Percentiles rank a stretch among this genome's conserved stretches.
These are phyloP conservation scores for Orussus abietinus DNA, from an alignment of 1,140 invertebrate species.

Conservation along the genomic window DNA sequence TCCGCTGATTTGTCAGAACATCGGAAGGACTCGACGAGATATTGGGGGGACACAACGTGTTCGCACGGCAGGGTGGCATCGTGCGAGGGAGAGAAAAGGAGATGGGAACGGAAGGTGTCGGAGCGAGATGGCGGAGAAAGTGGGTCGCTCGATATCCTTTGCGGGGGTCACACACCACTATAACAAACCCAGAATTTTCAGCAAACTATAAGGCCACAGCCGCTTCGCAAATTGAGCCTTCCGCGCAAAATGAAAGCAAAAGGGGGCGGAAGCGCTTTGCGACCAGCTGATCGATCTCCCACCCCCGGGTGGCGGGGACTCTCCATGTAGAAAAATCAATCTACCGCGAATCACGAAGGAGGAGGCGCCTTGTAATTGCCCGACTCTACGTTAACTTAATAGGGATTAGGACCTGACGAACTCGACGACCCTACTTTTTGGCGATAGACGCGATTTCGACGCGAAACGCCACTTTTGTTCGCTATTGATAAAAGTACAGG, in stretches of 20 bases:
- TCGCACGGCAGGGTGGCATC: constrained; percentile 17
- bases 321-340: constrained; percentile 2
- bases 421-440: too few relatives aligned
- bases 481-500: too few relatives aligned
- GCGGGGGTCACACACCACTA: constrained; percentile 18
- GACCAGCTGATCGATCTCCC: too few relatives aligned
- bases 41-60: constrained; percentile 9
- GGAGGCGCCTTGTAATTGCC: constrained; percentile 1
- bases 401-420: too few relatives aligned
- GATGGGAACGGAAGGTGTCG: constrained; percentile 6
- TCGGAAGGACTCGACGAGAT: not conserved
- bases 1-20: not conserved
- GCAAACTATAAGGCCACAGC: constrained; percentile 13
- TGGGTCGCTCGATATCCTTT: constrained; percentile 38
- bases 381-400: too few relatives aligned
- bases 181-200: constrained; percentile 25
- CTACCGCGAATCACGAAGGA: constrained; percentile 3
- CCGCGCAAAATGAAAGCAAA: too few relatives aligned
- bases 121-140: constrained; percentile 24
- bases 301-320: too few relatives aligned
- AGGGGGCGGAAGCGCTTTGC: too few relatives aligned
- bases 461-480: too few relatives aligned
- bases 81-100: constrained; percentile 10
- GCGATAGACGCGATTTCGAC: too few relatives aligned
- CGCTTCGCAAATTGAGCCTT: not conserved